Percentiles rank a stretch among this genome's conserved stretches.
Conservation (phyloP, 1,140 invertebrate species). For the Drosophila rufa region DNA sequence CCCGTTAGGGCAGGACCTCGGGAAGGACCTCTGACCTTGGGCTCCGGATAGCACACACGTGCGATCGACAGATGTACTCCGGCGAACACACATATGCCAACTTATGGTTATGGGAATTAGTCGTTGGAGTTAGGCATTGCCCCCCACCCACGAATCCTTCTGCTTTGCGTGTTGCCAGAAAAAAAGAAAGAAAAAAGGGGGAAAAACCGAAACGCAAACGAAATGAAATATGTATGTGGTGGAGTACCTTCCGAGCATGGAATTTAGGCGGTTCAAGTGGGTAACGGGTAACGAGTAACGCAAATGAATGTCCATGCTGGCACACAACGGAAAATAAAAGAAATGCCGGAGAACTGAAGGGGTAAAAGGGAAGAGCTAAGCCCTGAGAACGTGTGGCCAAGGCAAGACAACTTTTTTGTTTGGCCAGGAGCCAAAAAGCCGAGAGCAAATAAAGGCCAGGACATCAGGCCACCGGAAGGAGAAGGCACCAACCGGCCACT, state of each 20-base stretch:
- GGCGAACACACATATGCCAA: slow-evolving; percentile 26
- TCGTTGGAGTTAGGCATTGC: slow-evolving; percentile 20
- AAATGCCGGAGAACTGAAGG: slow-evolving; percentile 19
- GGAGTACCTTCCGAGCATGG: slow-evolving; percentile 41
- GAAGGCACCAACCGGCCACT: slow-evolving; percentile 16
- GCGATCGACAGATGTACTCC: slow-evolving; percentile 54
- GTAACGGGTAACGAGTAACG: slow-evolving; percentile 29
- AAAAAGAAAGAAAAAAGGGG: not conserved
- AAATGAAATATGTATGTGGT: slow-evolving; percentile 69
- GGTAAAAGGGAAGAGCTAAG: slow-evolving; percentile 32
- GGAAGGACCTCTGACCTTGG: slow-evolving; percentile 38
- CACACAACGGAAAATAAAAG: slow-evolving; percentile 15
- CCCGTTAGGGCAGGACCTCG: not conserved
- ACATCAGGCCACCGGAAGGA: slow-evolving; percentile 19
- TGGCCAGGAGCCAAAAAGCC: slow-evolving; percentile 55
- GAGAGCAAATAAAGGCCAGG: slow-evolving; percentile 37
- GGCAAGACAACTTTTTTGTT: slow-evolving; percentile 52
- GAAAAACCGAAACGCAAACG: slow-evolving; percentile 54
- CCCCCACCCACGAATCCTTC: slow-evolving; percentile 2
- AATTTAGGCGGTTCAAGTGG: slow-evolving; percentile 65
- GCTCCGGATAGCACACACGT: slow-evolving; percentile 35
- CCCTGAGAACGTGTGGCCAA: slow-evolving; percentile 34
- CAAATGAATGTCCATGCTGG: slow-evolving; percentile 47
- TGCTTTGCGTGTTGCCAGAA: slow-evolving; percentile 55
- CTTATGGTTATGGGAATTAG: slow-evolving; percentile 51